Conservation (phyloP, 1,140 invertebrate genomes). For the Drosophila malerkotliana region DNA sequence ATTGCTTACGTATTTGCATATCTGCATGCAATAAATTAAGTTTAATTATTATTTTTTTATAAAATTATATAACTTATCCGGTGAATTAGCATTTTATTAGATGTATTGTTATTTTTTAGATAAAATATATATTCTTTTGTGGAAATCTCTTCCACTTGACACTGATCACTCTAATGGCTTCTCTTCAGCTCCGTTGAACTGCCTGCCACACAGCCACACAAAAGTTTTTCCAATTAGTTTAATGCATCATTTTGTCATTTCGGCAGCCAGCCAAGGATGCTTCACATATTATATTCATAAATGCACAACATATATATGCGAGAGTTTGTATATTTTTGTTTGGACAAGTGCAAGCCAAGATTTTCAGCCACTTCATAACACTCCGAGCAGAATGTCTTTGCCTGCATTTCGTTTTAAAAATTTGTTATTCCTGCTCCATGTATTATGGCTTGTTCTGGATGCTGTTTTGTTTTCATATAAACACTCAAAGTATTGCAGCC, state of each 20-base stretch:
- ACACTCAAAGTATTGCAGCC: conserved; percentile 9
- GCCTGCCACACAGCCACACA: conserved; percentile 7
- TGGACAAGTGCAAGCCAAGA: conserved; percentile 58
- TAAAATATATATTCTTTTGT: neutral
- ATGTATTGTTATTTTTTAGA: neutral
- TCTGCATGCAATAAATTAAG: conserved; percentile 20
- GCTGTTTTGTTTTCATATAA: conserved; percentile 34
- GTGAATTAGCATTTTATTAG: neutral
- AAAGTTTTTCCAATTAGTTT: conserved; percentile 66
- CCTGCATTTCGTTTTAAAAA: conserved; percentile 16
- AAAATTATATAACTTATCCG: neutral
- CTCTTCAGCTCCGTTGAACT: conserved; percentile 15
- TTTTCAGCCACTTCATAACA: conserved; percentile 63
- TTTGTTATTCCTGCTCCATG: conserved; percentile 11
- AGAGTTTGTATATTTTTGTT: conserved; percentile 11
- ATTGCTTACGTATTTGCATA: conserved; percentile 19
- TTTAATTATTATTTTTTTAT: conserved; percentile 1
- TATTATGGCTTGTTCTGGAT: conserved; percentile 8
- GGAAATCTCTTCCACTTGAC: conserved; percentile 13
- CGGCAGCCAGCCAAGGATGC: conserved; percentile 61
- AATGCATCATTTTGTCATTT: conserved; percentile 70
- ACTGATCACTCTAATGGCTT: conserved; percentile 17
- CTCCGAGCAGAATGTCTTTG: conserved; percentile 40
- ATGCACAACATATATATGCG: conserved; percentile 22
- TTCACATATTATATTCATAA: conserved; percentile 44